Percentiles rank a stretch among this genome's conserved stretches.
Conservation (phyloP, 1,140 invertebrate genomes). For the Drosophila littoralis region DNA sequence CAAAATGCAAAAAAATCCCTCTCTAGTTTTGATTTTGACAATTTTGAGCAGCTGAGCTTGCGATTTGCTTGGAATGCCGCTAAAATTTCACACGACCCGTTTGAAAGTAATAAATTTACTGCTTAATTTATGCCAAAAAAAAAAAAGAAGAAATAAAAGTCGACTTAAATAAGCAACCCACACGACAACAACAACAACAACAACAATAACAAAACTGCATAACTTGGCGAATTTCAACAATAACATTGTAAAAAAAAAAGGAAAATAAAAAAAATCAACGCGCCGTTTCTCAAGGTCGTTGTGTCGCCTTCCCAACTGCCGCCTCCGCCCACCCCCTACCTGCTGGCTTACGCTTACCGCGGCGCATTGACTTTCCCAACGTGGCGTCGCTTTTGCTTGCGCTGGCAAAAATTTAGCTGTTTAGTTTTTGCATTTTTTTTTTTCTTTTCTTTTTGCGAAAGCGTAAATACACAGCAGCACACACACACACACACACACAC, state of each 20-base stretch:
- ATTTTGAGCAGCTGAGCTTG: constrained; percentile 3
- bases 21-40: not conserved
- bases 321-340: not conserved
- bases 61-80: constrained; percentile 35
- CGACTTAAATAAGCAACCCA: constrained; percentile 46
- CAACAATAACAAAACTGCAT: constrained; percentile 52
- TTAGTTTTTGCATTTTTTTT: not conserved
- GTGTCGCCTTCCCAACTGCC: constrained; percentile 7
- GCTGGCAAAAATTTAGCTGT: constrained; percentile 53
- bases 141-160: constrained; percentile 16
- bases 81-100: constrained; percentile 69
- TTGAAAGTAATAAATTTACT: constrained; percentile 73
- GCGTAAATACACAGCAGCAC: constrained; percentile 36
- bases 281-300: constrained; percentile 68
- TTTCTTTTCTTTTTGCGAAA: constrained; percentile 47
- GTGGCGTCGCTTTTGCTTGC: constrained; percentile 48
- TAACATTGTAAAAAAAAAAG: constrained; percentile 42
- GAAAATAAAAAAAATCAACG: constrained; percentile 28
- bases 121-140: constrained; percentile 57
- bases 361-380: constrained; percentile 64
- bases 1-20: not conserved
- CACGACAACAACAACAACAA: constrained; percentile 29
- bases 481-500: constrained; percentile 7
- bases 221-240: constrained; percentile 71
- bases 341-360: not conserved